A percentile compares a stretch with the other conserved stretches of the same genome.
Conservation (phyloP, 2,797 vertebrate species). For the Lycodopsis pacificus region DNA sequence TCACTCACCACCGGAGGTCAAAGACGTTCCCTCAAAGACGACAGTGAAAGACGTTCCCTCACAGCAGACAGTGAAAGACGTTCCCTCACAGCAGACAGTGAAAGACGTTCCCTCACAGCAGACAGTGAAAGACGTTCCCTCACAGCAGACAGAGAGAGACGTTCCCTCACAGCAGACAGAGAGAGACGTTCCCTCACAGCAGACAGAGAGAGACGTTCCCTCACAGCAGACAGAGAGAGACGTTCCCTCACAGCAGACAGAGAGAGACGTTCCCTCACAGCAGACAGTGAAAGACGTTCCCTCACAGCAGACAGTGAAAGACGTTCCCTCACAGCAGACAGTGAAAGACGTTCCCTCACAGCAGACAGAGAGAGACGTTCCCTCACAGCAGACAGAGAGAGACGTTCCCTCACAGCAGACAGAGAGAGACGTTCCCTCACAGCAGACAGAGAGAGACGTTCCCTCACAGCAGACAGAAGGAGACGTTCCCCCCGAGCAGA, state of each 20-base stretch:
- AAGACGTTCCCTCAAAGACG: neutral
- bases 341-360: conserved; percentile 17
- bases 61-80: too few species aligned
- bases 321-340: neutral
- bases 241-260: neutral
- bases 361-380: conserved; percentile 19
- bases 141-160: neutral
- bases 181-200: neutral
- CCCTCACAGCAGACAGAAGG: too few species aligned
- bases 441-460: neutral
- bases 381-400: conserved; percentile 19
- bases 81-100: too few species aligned
- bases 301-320: neutral
- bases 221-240: neutral
- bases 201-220: neutral
- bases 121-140: neutral
- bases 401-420: neutral
- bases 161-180: conserved; percentile 7
- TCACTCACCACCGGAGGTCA: conserved; percentile 35
- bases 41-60: too few species aligned
- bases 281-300: neutral
- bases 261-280: neutral
- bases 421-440: neutral
- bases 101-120: neutral
- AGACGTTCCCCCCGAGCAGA: conserved; percentile 8